phyloP scores from a whole-genome alignment of 2,113 vertebrate species.

The Tachycineta bicolor region DNA sequence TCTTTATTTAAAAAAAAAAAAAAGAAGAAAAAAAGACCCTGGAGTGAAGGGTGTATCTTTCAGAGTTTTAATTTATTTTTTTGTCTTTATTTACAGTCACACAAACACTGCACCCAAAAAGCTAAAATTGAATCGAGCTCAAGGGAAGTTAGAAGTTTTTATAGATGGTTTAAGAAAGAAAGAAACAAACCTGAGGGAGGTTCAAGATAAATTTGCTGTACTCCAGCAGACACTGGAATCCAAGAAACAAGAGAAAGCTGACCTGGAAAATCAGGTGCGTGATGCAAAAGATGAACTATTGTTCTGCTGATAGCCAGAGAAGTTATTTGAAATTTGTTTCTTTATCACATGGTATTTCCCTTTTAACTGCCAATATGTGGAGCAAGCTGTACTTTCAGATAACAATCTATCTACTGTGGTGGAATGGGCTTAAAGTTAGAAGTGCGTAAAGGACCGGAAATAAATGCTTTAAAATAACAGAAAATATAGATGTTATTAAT shows the following conservation, averaged over 20 bases:
- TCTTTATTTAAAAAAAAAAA: background rate
- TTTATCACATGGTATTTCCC: background rate
- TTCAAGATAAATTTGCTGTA: slow-evolving; percentile 82
- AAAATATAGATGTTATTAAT: background rate
- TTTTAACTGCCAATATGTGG: background rate
- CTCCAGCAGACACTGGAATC: slow-evolving; percentile 80
- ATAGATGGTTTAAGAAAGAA: slow-evolving; percentile 83
- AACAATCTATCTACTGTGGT: background rate
- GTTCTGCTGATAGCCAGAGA: background rate
- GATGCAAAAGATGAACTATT: background rate
- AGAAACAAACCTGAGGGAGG: slow-evolving; percentile 82
- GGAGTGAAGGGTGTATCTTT: background rate
- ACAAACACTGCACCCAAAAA: slow-evolving; percentile 88
- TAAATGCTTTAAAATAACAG: background rate
- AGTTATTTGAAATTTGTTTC: background rate
- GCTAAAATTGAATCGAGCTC: slow-evolving; percentile 81
- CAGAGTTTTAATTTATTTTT: background rate
- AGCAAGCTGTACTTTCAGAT: background rate
- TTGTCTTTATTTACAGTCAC: slow-evolving; percentile 75
- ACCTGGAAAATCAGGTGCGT: slow-evolving; percentile 86
- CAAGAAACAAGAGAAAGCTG: slow-evolving; percentile 87
- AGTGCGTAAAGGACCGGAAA: background rate
- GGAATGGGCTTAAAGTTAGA: background rate
- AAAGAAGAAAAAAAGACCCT: background rate
- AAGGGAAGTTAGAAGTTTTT: slow-evolving; percentile 81